Evolutionary conservation across 2,888 invertebrate genomes (phyloP).

Genomic region (Pomacea canaliculata): DNA sequence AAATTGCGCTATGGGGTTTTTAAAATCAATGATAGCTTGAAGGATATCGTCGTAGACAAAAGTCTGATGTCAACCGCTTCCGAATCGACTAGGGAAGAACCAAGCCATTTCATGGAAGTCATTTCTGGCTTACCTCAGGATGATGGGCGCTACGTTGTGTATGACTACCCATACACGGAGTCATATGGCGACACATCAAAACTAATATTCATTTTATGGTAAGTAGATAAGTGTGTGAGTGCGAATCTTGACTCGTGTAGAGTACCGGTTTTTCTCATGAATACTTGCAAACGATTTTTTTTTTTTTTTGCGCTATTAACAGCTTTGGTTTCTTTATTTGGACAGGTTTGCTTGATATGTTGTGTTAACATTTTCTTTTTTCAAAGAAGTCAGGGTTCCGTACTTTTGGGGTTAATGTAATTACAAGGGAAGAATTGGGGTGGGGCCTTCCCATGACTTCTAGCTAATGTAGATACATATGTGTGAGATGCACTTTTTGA

Average conservation of each 20-base stretch:
- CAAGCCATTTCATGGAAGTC: conserved; percentile 1
- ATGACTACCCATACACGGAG: conserved; percentile 13
- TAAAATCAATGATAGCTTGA: not conserved
- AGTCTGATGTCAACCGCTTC: not conserved
- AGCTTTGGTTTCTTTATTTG: too few relatives aligned
- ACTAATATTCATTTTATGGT: conserved; percentile 10
- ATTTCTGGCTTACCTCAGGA: conserved; percentile 8
- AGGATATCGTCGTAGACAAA: conserved; percentile 4
- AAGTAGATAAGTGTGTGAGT: not conserved
- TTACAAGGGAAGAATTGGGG: too few relatives aligned
- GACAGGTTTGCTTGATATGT: too few relatives aligned
- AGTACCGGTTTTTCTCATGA: not conserved
- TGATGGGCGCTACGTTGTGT: conserved; percentile 18
- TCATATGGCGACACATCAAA: conserved; percentile 1
- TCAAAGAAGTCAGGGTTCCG: too few relatives aligned
- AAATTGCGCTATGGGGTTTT: conserved; percentile 1
- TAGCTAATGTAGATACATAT: too few relatives aligned
- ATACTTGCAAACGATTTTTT: too few relatives aligned
- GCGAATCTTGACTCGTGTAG: too few relatives aligned
- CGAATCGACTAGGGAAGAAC: not conserved
- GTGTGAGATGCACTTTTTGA: too few relatives aligned
- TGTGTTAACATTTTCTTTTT: too few relatives aligned
- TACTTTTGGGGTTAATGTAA: too few relatives aligned
- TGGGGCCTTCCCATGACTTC: too few relatives aligned
- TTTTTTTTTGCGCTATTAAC: too few relatives aligned